Conservation (phyloP, 2,113 vertebrate genomes). For the Larimichthys crocea region DNA sequence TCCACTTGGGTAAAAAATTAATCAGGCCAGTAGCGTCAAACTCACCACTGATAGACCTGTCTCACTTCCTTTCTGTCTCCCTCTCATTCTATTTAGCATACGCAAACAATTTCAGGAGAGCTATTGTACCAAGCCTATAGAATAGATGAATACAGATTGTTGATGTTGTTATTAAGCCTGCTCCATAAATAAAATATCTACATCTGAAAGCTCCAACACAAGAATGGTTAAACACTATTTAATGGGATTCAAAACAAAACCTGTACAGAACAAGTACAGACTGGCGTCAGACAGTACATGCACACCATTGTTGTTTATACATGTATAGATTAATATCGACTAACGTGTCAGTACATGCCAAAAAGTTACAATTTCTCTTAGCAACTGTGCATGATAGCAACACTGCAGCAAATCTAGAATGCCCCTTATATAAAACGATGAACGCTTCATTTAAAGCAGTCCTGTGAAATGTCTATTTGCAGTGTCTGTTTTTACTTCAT, state of each 20-base stretch:
- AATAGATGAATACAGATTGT: not conserved
- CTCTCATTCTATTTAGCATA: not conserved
- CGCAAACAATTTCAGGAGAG: not conserved
- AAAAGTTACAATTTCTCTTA: not conserved
- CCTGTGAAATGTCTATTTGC: not conserved
- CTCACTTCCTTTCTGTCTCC: slow-evolving; percentile 12
- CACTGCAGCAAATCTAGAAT: too few relatives aligned
- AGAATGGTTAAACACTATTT: not conserved
- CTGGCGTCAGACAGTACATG: not conserved
- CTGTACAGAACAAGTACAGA: not conserved
- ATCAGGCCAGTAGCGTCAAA: slow-evolving; percentile 41
- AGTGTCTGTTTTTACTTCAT: not conserved
- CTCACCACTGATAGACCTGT: slow-evolving; percentile 27
- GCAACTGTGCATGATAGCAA: too few relatives aligned
- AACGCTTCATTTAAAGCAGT: not conserved
- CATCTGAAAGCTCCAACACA: not conserved
- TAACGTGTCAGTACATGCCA: not conserved
- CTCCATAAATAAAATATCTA: not conserved
- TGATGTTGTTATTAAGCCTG: not conserved
- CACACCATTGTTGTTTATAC: not conserved
- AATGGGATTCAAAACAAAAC: not conserved
- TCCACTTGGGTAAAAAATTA: slow-evolving; percentile 50
- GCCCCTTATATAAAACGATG: too few relatives aligned
- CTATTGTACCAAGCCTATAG: not conserved
- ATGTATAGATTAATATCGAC: not conserved